Conservation (phyloP, 1,140 invertebrate species). For the Drosophila serrata region DNA sequence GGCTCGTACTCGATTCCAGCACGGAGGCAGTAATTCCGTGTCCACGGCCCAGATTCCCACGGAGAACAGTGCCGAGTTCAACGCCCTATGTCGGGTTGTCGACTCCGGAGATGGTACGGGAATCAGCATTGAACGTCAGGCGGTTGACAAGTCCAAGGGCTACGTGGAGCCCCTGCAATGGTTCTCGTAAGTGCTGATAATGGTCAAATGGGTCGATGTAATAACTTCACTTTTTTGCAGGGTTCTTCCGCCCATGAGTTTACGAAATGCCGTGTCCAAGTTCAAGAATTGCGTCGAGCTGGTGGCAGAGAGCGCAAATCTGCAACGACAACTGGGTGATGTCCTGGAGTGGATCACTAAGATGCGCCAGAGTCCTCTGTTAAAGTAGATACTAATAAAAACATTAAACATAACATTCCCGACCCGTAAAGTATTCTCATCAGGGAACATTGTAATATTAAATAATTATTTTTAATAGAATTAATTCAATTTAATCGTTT, state of each 20-base stretch:
- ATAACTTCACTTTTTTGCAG: conserved; percentile 75
- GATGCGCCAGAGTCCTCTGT: conserved; percentile 22
- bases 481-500: background rate
- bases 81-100: conserved; percentile 70
- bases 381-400: conserved; percentile 10
- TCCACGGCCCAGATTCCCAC: conserved; percentile 79
- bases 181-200: conserved; percentile 85
- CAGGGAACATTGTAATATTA: too few species aligned
- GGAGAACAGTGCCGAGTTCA: conserved; percentile 78
- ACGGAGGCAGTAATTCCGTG: conserved; percentile 66
- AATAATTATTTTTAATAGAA: too few species aligned
- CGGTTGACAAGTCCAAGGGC: conserved; percentile 70
- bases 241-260: conserved; percentile 88
- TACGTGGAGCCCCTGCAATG: conserved; percentile 88
- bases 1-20: conserved; percentile 77
- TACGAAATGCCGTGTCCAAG: conserved; percentile 87
- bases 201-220: background rate
- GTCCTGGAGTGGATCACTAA: conserved; percentile 58
- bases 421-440: background rate
- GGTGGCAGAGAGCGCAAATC: conserved; percentile 87
- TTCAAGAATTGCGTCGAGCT: conserved; percentile 88
- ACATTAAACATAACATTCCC: conserved; percentile 43
- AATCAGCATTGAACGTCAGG: conserved; percentile 42
- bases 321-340: conserved; percentile 86
- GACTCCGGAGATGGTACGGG: conserved; percentile 12